These are phyloP conservation scores for Acromyrmex charruanus DNA, from an alignment of 1,140 invertebrate species.

Conservation along the genomic window DNA sequence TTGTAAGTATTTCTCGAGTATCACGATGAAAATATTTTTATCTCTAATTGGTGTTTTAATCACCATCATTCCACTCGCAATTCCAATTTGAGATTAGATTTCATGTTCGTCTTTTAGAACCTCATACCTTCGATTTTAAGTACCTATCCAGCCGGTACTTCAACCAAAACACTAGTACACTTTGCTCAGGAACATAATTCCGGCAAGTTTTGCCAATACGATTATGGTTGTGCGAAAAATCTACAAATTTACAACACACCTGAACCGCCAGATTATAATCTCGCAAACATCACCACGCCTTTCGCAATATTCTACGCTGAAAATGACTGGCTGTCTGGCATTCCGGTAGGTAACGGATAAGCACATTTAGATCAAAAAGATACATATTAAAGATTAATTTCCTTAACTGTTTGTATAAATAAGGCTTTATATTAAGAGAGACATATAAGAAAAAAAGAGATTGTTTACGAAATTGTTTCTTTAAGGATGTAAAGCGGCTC, in stretches of 20 bases:
- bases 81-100: background rate
- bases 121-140: constrained; percentile 91
- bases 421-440: background rate
- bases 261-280: constrained; percentile 90
- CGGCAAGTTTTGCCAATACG: constrained; percentile 89
- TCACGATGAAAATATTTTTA: background rate
- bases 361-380: background rate
- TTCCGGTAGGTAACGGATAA: constrained; percentile 80
- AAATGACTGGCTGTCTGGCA: constrained; percentile 91
- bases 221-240: constrained; percentile 89
- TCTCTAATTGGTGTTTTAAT: constrained; percentile 72
- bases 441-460: background rate
- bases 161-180: constrained; percentile 91
- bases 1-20: constrained; percentile 44
- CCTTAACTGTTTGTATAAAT: background rate
- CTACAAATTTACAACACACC: constrained; percentile 87
- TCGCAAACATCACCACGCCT: constrained; percentile 89
- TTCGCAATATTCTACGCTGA: constrained; percentile 89
- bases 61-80: constrained; percentile 82
- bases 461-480: constrained; percentile 58
- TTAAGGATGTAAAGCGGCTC: constrained; percentile 88
- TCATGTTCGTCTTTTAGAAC: constrained; percentile 81
- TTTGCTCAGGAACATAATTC: constrained; percentile 88
- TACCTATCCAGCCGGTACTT: constrained; percentile 92
- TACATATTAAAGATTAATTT: background rate